These are phyloP conservation scores for Natator depressus DNA, from an alignment of 2,113 vertebrate species.

Conservation along the genomic window DNA sequence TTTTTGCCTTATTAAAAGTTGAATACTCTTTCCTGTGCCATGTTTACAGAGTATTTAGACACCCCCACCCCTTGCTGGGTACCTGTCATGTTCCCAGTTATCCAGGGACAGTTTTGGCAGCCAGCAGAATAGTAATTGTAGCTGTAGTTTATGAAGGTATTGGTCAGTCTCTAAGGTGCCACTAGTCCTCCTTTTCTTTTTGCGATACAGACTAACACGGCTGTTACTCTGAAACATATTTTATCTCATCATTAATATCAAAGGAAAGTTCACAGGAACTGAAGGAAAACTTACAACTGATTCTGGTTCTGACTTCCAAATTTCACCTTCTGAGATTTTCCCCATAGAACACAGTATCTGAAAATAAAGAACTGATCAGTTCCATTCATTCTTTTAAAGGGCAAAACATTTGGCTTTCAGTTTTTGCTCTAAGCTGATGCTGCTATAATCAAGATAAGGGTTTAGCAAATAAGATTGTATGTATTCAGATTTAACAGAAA, in stretches of 20 bases:
- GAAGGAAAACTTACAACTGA: constrained; percentile 80
- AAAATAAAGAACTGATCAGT: constrained; percentile 50
- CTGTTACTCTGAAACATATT: not conserved
- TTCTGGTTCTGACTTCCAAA: constrained; percentile 90
- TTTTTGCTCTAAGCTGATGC: not conserved
- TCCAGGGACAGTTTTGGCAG: not conserved
- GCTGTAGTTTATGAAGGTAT: not conserved
- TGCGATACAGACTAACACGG: no score
- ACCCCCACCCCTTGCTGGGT: not conserved
- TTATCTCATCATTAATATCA: not conserved
- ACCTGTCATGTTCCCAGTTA: not conserved
- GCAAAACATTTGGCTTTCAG: not conserved
- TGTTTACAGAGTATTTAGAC: not conserved
- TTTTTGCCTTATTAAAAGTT: not conserved
- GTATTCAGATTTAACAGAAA: not conserved
- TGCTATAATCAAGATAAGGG: not conserved
- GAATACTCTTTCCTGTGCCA: not conserved
- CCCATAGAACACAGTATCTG: constrained; percentile 89
- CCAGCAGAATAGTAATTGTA: not conserved
- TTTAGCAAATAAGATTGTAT: not conserved
- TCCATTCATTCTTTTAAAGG: not conserved
- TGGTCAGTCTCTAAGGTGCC: no score
- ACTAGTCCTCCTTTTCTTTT: no score
- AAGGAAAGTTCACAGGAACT: constrained; percentile 2
- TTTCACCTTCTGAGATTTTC: constrained; percentile 87